Conservation (phyloP, 2,113 vertebrate species). For the Zingel zingel region DNA sequence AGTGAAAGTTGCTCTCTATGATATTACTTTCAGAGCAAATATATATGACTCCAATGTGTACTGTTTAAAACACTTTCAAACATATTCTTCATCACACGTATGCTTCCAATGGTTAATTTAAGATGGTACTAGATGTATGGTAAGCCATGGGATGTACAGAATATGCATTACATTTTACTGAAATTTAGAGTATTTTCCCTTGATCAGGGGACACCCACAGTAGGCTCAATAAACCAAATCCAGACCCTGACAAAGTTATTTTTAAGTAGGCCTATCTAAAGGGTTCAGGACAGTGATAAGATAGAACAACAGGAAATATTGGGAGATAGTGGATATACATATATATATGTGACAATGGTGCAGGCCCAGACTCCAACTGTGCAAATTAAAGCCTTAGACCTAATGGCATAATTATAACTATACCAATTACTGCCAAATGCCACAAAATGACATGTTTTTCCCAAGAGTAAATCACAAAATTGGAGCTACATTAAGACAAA, state of each 20-base stretch:
- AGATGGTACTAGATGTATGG: not conserved
- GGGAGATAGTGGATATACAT: not conserved
- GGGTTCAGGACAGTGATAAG: not conserved
- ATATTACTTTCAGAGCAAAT: not conserved
- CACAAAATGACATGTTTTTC: not conserved
- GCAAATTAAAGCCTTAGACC: not conserved
- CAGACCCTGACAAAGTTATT: slow-evolving; percentile 15
- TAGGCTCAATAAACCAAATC: not conserved
- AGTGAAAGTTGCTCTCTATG: not conserved
- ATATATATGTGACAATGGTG: slow-evolving; percentile 13
- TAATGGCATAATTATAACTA: not conserved
- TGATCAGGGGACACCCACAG: not conserved
- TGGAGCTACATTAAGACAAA: slow-evolving; percentile 9
- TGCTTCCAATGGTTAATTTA: not conserved
- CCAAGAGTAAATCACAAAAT: not conserved
- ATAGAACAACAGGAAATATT: slow-evolving; percentile 47
- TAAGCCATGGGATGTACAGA: not conserved
- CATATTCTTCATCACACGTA: not conserved
- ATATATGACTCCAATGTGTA: not conserved
- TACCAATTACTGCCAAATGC: not conserved
- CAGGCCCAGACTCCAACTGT: not conserved
- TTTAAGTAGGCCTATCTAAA: not conserved
- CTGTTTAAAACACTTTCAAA: not conserved
- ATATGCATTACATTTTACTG: not conserved
- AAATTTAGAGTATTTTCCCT: not conserved